Conservation (phyloP, 2,888 invertebrate genomes). For the Trichopria drosophilae region DNA sequence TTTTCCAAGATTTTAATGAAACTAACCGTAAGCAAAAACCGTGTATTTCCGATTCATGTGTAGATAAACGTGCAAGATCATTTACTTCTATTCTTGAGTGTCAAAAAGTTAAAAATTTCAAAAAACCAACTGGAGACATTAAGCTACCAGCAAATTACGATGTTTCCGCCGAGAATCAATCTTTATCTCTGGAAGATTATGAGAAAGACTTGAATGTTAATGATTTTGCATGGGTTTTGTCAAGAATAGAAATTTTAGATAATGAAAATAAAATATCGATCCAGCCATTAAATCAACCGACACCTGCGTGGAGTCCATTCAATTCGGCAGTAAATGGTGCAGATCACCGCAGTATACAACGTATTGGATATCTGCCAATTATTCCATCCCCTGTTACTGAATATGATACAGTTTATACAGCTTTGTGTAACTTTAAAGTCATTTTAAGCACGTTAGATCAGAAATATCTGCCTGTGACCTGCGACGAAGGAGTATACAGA, state of each 20-base stretch:
- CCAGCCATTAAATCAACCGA: neutral
- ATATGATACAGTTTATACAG: constrained; percentile 17
- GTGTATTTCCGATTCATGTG: neutral
- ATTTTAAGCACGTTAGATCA: constrained; percentile 12
- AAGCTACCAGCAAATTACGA: neutral
- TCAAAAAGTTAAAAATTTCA: neutral
- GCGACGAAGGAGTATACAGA: constrained; percentile 21
- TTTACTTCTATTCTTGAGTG: neutral
- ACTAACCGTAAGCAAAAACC: neutral
- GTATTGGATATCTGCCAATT: constrained; percentile 11
- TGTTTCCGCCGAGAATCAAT: neutral
- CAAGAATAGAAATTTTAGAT: neutral
- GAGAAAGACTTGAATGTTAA: neutral
- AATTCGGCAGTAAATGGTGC: neutral
- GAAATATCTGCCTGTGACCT: constrained; percentile 7
- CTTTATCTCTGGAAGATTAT: no score
- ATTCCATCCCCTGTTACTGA: constrained; percentile 13
- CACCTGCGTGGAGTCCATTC: neutral
- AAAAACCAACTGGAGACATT: neutral
- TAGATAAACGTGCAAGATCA: neutral
- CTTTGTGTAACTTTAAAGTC: constrained; percentile 12
- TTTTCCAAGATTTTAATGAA: constrained; percentile 4
- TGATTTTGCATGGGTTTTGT: neutral
- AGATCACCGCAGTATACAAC: neutral
- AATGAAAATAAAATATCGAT: neutral